Evolutionary conservation across 1,140 invertebrate genomes (phyloP).

Genomic region (Tyrophagus putrescentiae): DNA sequence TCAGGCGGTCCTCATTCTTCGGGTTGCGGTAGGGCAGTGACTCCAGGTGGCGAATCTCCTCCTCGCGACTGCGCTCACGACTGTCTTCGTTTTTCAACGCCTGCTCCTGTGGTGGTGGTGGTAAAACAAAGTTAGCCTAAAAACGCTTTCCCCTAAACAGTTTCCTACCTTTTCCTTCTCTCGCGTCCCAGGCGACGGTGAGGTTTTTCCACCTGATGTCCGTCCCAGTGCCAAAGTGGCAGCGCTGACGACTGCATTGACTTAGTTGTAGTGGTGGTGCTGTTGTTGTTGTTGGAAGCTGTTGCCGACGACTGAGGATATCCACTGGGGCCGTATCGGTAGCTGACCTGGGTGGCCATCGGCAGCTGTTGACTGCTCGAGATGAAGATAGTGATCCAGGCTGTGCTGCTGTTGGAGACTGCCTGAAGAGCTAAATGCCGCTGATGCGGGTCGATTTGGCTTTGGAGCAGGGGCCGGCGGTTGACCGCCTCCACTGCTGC

Average conservation of each 20-base stretch:
- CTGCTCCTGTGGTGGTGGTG: constrained; percentile 39
- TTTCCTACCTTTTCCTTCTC: constrained; percentile 56
- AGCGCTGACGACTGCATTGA: constrained; percentile 31
- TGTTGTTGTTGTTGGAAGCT: constrained; percentile 35
- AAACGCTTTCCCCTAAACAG: constrained; percentile 1
- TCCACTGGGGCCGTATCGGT: constrained; percentile 27
- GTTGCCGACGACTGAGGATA: constrained; percentile 24
- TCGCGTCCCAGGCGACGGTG: constrained; percentile 71
- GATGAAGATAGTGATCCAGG: too few relatives aligned
- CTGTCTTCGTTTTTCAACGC: constrained; percentile 50
- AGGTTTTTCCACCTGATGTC: constrained; percentile 30
- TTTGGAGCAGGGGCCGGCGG: constrained; percentile 40
- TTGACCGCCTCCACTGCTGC: constrained; percentile 36
- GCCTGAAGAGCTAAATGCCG: neutral
- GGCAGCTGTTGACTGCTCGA: constrained; percentile 1
- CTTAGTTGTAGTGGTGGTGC: constrained; percentile 29
- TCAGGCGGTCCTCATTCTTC: constrained; percentile 69
- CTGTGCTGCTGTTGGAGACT: too few relatives aligned
- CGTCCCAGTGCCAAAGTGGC: neutral
- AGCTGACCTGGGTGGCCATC: constrained; percentile 21
- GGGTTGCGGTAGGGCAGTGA: constrained; percentile 48
- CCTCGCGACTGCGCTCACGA: constrained; percentile 68
- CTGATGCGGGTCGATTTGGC: constrained; percentile 20
- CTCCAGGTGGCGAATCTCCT: constrained; percentile 62
- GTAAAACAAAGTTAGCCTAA: constrained; percentile 17